A percentile compares a stretch with the other conserved stretches of the same genome.
These are phyloP conservation scores for Malacoraja senta DNA, from an alignment of 2,797 vertebrate genomes.

Conservation along the genomic window DNA sequence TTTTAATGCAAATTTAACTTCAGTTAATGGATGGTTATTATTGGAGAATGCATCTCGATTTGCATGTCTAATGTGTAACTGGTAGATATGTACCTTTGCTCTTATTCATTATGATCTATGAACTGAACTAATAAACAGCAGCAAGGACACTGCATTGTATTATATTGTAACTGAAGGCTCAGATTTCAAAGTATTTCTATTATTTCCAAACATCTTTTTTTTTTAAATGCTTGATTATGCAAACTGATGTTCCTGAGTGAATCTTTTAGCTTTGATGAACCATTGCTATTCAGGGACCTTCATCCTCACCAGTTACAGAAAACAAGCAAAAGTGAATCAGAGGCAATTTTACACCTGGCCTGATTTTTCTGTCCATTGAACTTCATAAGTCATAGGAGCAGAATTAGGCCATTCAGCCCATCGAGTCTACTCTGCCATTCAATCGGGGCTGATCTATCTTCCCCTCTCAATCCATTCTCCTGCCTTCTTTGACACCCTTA, in stretches of 20 bases:
- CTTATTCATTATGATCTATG: not conserved
- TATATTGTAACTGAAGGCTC: not conserved
- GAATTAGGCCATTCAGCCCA: too few relatives aligned
- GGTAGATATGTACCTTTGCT: too few relatives aligned
- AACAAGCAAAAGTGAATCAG: not conserved
- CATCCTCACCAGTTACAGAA: not conserved
- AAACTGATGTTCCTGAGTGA: not conserved
- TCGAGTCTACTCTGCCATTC: too few relatives aligned
- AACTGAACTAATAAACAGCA: not conserved
- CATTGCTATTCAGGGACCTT: not conserved
- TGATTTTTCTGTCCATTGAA: not conserved
- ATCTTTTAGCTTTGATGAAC: not conserved
- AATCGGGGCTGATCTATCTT: too few relatives aligned
- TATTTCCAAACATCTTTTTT: not conserved
- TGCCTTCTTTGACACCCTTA: too few relatives aligned
- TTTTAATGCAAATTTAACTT: slow-evolving; percentile 29
- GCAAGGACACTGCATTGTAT: not conserved
- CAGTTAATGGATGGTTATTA: not conserved
- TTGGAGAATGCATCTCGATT: not conserved
- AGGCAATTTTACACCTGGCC: not conserved
- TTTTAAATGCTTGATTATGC: not conserved
- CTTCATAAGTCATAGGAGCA: too few relatives aligned
- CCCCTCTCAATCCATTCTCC: too few relatives aligned
- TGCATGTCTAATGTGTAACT: not conserved
- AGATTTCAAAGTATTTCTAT: not conserved